Base-by-base conservation (phyloP, 2,797 vertebrate species). In the Nannoperca obscura region DNA sequence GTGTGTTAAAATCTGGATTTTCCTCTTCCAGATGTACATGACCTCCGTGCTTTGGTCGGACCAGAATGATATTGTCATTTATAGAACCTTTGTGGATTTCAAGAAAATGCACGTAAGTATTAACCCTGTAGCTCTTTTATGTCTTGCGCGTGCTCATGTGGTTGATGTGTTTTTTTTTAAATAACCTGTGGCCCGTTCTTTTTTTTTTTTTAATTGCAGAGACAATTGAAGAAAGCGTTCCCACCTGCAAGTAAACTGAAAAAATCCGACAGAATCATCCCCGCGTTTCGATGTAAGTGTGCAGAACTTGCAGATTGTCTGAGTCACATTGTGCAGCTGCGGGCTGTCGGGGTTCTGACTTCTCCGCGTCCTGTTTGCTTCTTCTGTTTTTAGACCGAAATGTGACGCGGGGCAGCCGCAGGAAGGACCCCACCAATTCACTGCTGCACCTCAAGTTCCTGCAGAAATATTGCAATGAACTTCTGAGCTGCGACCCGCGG, bases 21-120 rank as follows among this genome's bases (percentile, higher is more conserved):
- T 68, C 36, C 63, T 38, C 50, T 44, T 82, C n/a, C 73, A 96
- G 95, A 71, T 95, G 90, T 95, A 91, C 82, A 90, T 95, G 70
- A 83, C 86, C 3, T 94, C 93, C 0, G 95, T 96, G 85, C 82
- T 93, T 13, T 96, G 95, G 95, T 95, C 95, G 0, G 93, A 96
- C 69, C 80, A 95, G 66, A 93, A 76, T 59, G 93, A 95, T 3
- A 92, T 95, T 40, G 74, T 93, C 0, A 74, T 96, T 55, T 95
- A 96, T 86, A 93, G 95, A 85, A 89, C 82, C 0, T 91, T 95
- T 8, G 6, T 36, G 46, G 94, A 96, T 14, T 96, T 95, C 83
- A 86, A 89, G 70, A 81, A 80, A 69, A 68, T 96, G 63, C 94
- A 96, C 14, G 95, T 96, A 64, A 92, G 95, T 91, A 44, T 63